Base-by-base conservation (phyloP, 2,113 vertebrate genomes). In the Pagrus major region DNA sequence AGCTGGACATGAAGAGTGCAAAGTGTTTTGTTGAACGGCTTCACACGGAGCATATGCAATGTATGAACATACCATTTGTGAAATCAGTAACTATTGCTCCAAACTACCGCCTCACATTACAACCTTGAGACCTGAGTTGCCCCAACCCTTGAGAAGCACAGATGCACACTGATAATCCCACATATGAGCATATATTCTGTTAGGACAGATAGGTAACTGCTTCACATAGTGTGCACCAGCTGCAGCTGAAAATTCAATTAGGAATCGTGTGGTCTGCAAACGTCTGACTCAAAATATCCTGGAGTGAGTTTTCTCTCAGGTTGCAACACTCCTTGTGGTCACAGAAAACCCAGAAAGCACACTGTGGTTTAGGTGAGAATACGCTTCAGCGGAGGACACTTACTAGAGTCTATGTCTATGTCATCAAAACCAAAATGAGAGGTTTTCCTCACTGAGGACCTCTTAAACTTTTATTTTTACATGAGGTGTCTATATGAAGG, bases 321-420 rank as follows among this genome's bases (percentile, higher is more conserved):
- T 81, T 81, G 73, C 78, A 75, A 80, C 60, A 71, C 58, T 74
- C 35, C 41, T 54, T 71, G 72, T 29, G 76, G 71, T 70, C 44
- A n/a, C 58, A 77, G 44, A 46, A 76, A 76, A 46, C 51, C 65
- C 70, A 41, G 55, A 83, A 56, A 64, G 64, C 77, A 68, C 60
- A 80, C 27, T 74, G 78, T 80, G 78, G 88, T 80, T 76, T 72
- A 81, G 51, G 78, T 76, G 78, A 71, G 68, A 41, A 69, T 71
- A 78, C 6, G 39, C 51, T 72, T 85, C 20, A 60, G 75, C 35
- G 46, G 49, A 66, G 67, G 63, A 77, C 67, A 72, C n/a, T 71
- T 67, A 46, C 47, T 66, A 29, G 47, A 72, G 54, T 58, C n/a
- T n/a, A n/a, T 56, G 74, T 77, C 29, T 59, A 10, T 73, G 74